These are phyloP conservation scores for Apostichopus japonicus DNA, from an alignment of 35 echinoderm and acorn worm genomes.

Conservation along the genomic window DNA sequence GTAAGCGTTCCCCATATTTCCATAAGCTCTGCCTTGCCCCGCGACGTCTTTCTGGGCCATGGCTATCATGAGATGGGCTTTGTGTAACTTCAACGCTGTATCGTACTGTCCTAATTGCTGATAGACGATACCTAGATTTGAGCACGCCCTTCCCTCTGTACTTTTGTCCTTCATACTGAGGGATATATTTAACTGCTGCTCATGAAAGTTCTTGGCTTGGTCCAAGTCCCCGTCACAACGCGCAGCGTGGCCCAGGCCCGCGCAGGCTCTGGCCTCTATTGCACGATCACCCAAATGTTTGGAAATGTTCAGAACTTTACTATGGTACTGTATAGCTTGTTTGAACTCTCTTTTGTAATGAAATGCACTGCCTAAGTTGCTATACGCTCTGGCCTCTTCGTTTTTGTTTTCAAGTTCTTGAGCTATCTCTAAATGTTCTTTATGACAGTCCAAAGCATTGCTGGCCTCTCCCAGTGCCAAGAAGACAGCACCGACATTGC, in stretches of 20 bases:
- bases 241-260: constrained; percentile 91
- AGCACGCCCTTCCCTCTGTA: constrained; percentile 91
- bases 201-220: constrained; percentile 85
- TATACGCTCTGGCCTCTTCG: constrained; percentile 94
- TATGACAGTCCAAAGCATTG: constrained; percentile 92
- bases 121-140: constrained; percentile 96
- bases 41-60: constrained; percentile 69
- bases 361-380: constrained; percentile 98
- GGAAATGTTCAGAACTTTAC: constrained; percentile 84
- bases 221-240: constrained; percentile 84
- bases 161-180: constrained; percentile 93
- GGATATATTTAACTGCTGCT: constrained; percentile 96
- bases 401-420: constrained; percentile 90
- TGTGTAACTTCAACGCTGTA: constrained; percentile 92
- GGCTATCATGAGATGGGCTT: constrained; percentile 92
- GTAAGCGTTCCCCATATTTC: constrained; percentile 98
- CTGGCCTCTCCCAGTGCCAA: constrained; percentile 87
- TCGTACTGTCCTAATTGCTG: constrained; percentile 94
- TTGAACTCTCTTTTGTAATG: constrained; percentile 95
- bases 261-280: constrained; percentile 93
- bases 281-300: constrained; percentile 83
- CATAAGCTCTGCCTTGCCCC: constrained; percentile 80
- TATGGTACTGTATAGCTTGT: constrained; percentile 81
- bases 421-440: constrained; percentile 89
- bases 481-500: constrained; percentile 93